A percentile compares a stretch with the other conserved stretches of the same genome.
Evolutionary conservation across 2,888 invertebrate genomes (phyloP).

Genomic region (Gari tellinella): DNA sequence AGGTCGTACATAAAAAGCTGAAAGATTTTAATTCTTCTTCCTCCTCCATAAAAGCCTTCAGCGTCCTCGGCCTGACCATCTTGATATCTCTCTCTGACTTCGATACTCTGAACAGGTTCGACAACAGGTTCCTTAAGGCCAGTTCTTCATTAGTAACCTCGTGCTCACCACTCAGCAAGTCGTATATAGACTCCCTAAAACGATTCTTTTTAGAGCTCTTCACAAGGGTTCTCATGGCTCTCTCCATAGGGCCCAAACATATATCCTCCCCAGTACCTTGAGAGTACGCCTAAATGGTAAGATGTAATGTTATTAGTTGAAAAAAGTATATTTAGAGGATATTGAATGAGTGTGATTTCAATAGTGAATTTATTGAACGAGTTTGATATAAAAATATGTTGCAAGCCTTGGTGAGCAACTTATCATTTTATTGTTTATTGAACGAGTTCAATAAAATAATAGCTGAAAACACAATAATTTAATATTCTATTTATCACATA

Average conservation of each 20-base stretch:
- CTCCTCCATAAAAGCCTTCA: conserved; percentile 39
- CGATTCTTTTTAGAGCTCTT: background rate
- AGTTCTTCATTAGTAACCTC: conserved; percentile 1
- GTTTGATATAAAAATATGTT: too few relatives aligned
- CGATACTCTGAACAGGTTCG: conserved; percentile 24
- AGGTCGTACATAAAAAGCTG: too few relatives aligned
- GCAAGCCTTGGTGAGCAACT: too few relatives aligned
- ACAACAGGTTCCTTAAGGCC: conserved; percentile 8
- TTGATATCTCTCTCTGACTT: conserved; percentile 5
- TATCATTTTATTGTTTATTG: too few relatives aligned
- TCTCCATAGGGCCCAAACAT: conserved; percentile 36
- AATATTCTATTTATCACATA: too few relatives aligned
- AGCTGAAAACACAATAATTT: too few relatives aligned
- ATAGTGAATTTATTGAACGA: too few relatives aligned
- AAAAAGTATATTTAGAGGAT: too few relatives aligned
- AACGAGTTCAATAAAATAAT: too few relatives aligned
- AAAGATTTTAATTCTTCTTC: background rate
- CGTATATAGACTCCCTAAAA: conserved; percentile 18
- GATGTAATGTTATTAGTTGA: too few relatives aligned
- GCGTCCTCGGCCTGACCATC: conserved; percentile 28
- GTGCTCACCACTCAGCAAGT: conserved; percentile 9
- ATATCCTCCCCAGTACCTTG: conserved; percentile 24
- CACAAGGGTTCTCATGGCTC: conserved; percentile 23
- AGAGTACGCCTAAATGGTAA: conserved; percentile 20
- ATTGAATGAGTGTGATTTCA: too few relatives aligned